phyloP scores from a whole-genome alignment of 1,140 invertebrate species.

The Zaprionus lachaisei region DNA sequence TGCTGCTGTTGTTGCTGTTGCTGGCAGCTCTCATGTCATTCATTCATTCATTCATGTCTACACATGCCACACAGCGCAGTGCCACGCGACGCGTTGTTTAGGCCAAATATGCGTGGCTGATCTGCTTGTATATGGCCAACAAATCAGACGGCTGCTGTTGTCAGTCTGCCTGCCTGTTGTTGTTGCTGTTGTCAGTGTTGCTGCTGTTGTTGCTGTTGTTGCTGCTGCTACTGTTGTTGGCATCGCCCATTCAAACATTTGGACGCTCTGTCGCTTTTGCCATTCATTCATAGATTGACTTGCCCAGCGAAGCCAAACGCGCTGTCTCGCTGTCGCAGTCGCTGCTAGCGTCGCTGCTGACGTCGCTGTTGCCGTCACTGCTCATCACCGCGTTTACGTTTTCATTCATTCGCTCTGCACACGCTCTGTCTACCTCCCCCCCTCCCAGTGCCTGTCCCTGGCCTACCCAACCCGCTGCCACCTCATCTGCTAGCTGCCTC shows the following conservation, averaged over 20 bases:
- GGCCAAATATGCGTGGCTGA: conserved; percentile 80
- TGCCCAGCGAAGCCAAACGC: conserved; percentile 72
- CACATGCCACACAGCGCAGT: conserved; percentile 55
- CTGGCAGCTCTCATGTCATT: too few relatives aligned
- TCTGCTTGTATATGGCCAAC: conserved; percentile 81
- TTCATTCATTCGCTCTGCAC: conserved; percentile 59
- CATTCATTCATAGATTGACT: conserved; percentile 81
- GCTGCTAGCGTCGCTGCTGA: not conserved
- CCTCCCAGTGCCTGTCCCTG: conserved; percentile 8
- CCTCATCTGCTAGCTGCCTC: not conserved
- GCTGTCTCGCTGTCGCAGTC: conserved; percentile 12
- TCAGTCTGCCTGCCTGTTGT: conserved; percentile 20
- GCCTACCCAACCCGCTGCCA: not conserved
- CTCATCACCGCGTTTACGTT: conserved; percentile 76
- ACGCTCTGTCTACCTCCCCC: too few relatives aligned
- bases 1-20: not conserved
- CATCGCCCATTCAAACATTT: conserved; percentile 72
- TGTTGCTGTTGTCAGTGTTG: conserved; percentile 29
- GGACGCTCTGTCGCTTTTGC: conserved; percentile 62
- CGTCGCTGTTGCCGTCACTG: conserved; percentile 8
- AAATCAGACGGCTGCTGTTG: conserved; percentile 42
- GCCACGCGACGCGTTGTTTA: conserved; percentile 75
- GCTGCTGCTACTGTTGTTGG: conserved; percentile 43
- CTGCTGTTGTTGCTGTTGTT: conserved; percentile 43
- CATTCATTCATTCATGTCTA: conserved; percentile 11